phyloP scores from a whole-genome alignment of 1,140 invertebrate genomes.

The Battus philenor region DNA sequence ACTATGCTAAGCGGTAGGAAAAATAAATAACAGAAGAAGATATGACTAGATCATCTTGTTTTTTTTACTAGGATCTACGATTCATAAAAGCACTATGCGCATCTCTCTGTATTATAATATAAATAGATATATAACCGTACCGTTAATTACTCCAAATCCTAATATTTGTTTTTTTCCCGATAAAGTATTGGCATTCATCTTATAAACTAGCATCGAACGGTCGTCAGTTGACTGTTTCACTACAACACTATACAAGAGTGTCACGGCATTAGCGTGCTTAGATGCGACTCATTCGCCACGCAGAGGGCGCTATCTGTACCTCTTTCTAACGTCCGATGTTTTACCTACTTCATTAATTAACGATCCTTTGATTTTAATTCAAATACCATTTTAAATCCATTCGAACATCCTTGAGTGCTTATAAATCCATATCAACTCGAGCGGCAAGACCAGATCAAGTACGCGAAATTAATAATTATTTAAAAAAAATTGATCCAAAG shows the following conservation, averaged over 20 bases:
- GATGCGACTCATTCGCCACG: too few relatives aligned
- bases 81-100: conserved; percentile 75
- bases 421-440: conserved; percentile 41
- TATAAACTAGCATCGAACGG: conserved; percentile 60
- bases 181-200: conserved; percentile 73
- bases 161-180: conserved; percentile 60
- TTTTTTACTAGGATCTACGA: conserved; percentile 66
- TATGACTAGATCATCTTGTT: conserved; percentile 74
- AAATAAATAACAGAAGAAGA: conserved; percentile 67
- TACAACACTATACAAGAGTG: too few relatives aligned
- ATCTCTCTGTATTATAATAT: conserved; percentile 70
- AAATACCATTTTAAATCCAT: conserved; percentile 30
- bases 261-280: too few relatives aligned
- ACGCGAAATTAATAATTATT: conserved; percentile 54
- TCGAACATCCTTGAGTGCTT: conserved; percentile 39
- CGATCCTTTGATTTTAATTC: conserved; percentile 33
- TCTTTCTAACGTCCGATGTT: conserved; percentile 36
- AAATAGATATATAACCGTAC: conserved; percentile 70
- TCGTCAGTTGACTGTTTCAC: conserved; percentile 16
- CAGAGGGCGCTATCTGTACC: too few relatives aligned
- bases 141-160: conserved; percentile 68
- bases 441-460: conserved; percentile 47
- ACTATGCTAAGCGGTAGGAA: conserved; percentile 73
- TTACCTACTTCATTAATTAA: conserved; percentile 44
- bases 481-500: too few relatives aligned